Conservation (phyloP, 2,888 invertebrate species). For the Parnassius apollo region DNA sequence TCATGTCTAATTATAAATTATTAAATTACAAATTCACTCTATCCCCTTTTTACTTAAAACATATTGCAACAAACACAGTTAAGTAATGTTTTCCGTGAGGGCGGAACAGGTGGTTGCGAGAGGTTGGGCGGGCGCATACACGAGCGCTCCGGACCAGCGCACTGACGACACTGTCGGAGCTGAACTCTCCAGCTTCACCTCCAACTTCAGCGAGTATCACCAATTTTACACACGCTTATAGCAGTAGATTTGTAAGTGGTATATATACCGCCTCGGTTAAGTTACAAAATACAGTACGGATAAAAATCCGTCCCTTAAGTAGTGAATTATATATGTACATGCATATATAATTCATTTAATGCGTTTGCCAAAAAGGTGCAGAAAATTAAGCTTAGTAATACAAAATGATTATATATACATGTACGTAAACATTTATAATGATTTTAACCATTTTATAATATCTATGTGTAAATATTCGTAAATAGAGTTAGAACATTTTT, state of each 20-base stretch:
- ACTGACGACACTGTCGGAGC: background rate
- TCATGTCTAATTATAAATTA: background rate
- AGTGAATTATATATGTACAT: no score
- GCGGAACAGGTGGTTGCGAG: background rate
- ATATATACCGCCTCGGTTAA: background rate
- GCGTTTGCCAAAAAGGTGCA: no score
- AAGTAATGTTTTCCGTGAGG: background rate
- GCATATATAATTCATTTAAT: no score
- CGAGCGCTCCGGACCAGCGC: background rate
- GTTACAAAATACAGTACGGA: no score
- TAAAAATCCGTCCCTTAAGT: no score
- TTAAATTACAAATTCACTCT: background rate
- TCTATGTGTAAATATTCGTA: no score
- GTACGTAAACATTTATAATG: no score
- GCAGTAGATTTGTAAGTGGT: background rate
- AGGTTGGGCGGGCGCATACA: background rate
- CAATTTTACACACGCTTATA: no score
- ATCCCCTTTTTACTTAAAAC: background rate
- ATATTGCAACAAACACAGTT: background rate
- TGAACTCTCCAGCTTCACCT: background rate
- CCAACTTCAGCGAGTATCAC: background rate
- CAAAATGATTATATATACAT: no score
- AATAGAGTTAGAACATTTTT: no score
- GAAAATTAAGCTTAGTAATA: no score
- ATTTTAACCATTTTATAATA: no score